phyloP scores from a whole-genome alignment of 2,113 vertebrate species.

The Oryzias curvinotus region DNA sequence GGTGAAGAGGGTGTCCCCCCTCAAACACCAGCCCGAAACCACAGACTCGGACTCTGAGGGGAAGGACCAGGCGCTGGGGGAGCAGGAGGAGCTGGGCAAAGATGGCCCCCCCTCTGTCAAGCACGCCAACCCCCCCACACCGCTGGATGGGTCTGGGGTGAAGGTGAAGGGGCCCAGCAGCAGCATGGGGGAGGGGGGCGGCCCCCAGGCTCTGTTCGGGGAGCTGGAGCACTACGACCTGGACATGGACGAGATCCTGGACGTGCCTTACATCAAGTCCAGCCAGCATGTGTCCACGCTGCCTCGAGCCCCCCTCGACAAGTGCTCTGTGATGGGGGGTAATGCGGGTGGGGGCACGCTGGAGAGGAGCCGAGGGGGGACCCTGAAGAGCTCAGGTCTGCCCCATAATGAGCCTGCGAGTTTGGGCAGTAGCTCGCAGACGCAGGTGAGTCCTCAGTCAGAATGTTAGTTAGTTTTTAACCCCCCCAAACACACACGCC shows the following conservation, averaged over 20 bases:
- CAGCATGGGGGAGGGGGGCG: constrained; percentile 15
- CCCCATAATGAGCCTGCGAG: constrained; percentile 76
- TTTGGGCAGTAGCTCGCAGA: constrained; percentile 59
- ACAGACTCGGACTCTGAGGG: constrained; percentile 82
- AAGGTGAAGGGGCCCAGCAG: constrained; percentile 64
- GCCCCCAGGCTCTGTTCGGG: constrained; percentile 75
- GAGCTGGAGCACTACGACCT: constrained; percentile 97
- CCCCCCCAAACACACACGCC: too few relatives aligned
- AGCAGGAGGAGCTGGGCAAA: constrained; percentile 79
- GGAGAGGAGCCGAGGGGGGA: constrained; percentile 75
- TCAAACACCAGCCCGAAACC: constrained; percentile 95
- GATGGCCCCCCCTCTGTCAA: constrained; percentile 68
- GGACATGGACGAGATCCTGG: constrained; percentile 99
- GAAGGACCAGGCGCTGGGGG: constrained; percentile 78
- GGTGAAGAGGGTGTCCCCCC: constrained; percentile 93
- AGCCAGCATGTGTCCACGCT: constrained; percentile 87
- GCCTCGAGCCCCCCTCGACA: constrained; percentile 83
- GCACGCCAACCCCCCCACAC: constrained; percentile 47
- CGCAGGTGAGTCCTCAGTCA: constrained; percentile 26
- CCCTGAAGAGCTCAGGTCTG: constrained; percentile 74
- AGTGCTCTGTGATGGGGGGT: constrained; percentile 74
- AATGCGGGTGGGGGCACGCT: constrained; percentile 65
- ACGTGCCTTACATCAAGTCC: constrained; percentile 97
- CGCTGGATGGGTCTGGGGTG: constrained; percentile 67
- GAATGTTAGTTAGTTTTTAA: too few relatives aligned